A percentile compares a stretch with the other conserved stretches of the same genome.
Evolutionary conservation across 2,888 invertebrate genomes (phyloP).

Genomic region (Sthenelais limicola): DNA sequence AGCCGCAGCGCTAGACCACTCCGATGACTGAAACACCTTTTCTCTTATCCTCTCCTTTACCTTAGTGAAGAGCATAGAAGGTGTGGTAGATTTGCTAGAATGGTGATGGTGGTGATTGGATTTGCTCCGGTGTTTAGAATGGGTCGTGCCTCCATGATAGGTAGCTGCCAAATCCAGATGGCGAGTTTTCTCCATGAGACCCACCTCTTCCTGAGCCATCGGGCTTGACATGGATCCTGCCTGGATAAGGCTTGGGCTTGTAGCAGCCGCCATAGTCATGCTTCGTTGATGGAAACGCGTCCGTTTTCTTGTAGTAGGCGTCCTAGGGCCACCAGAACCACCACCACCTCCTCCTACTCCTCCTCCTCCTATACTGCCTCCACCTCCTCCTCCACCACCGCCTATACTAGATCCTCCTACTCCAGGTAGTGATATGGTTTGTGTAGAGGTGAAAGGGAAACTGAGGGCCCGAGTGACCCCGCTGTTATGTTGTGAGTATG

Average conservation of each 20-base stretch:
- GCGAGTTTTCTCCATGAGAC: background rate
- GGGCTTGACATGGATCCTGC: background rate
- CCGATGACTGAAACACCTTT: slow-evolving; percentile 53
- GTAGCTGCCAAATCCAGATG: slow-evolving; percentile 15
- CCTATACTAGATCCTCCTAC: background rate
- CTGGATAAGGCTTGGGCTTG: slow-evolving; percentile 14
- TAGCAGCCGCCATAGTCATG: slow-evolving; percentile 24
- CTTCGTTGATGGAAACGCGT: slow-evolving; percentile 26
- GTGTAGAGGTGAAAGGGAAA: background rate
- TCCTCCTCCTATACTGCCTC: background rate
- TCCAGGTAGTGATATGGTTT: background rate
- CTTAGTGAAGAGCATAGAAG: slow-evolving; percentile 47
- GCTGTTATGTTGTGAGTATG: background rate
- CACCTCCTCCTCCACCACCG: background rate
- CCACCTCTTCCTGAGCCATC: background rate
- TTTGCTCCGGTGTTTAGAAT: background rate
- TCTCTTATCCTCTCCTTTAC: slow-evolving; percentile 54
- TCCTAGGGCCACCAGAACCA: background rate
- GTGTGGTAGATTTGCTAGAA: slow-evolving; percentile 17
- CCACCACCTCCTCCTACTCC: background rate
- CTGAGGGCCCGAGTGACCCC: background rate
- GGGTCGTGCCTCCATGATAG: background rate
- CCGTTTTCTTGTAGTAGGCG: slow-evolving; percentile 10
- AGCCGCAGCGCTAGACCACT: slow-evolving; percentile 52
- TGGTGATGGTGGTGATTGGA: background rate